Conservation (phyloP, 2,113 vertebrate species). For the Chloropsis hardwickii region DNA sequence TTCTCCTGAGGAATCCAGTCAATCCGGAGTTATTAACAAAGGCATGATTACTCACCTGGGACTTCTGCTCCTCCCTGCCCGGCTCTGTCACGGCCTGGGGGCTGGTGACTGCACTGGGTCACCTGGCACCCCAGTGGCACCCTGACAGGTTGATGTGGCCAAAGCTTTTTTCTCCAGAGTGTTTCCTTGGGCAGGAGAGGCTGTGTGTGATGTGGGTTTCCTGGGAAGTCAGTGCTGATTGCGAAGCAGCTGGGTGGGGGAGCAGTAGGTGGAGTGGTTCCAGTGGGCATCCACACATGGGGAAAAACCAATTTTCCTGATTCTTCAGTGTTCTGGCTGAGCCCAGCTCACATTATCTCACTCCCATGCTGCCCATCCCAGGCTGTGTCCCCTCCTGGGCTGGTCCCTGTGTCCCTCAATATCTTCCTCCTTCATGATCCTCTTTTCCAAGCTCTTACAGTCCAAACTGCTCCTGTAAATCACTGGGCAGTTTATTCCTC, state of each 20-base stretch:
- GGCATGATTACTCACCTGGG: background rate
- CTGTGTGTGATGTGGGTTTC: background rate
- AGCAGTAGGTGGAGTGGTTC: background rate
- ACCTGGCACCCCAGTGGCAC: background rate
- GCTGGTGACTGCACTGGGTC: background rate
- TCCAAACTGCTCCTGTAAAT: background rate
- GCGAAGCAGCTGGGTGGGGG: background rate
- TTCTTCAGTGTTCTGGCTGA: background rate
- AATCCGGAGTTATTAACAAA: background rate
- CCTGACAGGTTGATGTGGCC: background rate
- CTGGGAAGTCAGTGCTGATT: background rate
- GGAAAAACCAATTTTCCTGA: background rate
- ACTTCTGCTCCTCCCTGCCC: background rate
- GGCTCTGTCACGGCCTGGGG: background rate
- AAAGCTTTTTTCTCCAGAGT: background rate
- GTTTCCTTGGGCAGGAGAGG: background rate
- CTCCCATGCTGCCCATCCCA: background rate
- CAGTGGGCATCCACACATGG: accelerated
- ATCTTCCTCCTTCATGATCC: background rate
- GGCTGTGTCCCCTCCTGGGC: background rate
- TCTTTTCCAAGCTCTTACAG: background rate
- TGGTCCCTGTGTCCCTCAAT: accelerated
- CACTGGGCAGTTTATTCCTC: background rate
- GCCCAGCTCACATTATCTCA: accelerated
- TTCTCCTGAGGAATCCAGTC: background rate